phyloP scores from a whole-genome alignment of 1,140 invertebrate species.

The Frieseomelitta varia region DNA sequence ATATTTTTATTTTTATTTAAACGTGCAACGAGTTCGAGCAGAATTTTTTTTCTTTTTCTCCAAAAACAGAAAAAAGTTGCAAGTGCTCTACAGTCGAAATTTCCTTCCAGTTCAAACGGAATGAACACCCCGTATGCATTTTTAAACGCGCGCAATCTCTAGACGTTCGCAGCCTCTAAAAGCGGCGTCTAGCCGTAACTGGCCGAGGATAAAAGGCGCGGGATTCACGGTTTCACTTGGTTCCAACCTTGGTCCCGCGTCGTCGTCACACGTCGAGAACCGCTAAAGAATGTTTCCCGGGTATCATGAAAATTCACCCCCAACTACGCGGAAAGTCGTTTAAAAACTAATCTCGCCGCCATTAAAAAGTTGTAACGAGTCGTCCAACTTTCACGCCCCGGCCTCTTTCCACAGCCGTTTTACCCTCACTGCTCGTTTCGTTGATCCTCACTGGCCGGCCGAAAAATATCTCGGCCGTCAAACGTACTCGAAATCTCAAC shows the following conservation, averaged over 20 bases:
- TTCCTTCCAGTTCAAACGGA: too few species aligned
- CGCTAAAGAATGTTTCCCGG: conserved; percentile 33
- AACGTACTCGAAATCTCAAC: conserved; percentile 31
- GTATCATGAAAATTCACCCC: conserved; percentile 45
- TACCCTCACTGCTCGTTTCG: background rate
- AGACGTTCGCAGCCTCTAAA: background rate
- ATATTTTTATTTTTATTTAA: too few species aligned
- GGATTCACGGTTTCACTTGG: background rate
- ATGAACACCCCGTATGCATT: too few species aligned
- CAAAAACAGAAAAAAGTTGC: too few species aligned
- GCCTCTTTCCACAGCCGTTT: too few species aligned
- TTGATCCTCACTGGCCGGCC: background rate
- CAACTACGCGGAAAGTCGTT: conserved; percentile 30
- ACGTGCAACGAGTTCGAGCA: too few species aligned
- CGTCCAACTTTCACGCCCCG: conserved; percentile 28
- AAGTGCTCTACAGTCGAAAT: too few species aligned
- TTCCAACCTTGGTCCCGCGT: background rate
- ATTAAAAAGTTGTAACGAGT: conserved; percentile 53
- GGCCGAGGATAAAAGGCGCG: background rate
- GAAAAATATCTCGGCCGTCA: conserved; percentile 38
- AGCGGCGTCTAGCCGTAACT: background rate
- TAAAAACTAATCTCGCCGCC: conserved; percentile 48
- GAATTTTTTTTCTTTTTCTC: too few species aligned
- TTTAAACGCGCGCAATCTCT: too few species aligned
- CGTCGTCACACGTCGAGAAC: conserved; percentile 13